Evolutionary conservation across 2,113 vertebrate species (phyloP), one percentile per base, ranked within the genome.

Genomic region (Sporophila hypoxantha): DNA sequence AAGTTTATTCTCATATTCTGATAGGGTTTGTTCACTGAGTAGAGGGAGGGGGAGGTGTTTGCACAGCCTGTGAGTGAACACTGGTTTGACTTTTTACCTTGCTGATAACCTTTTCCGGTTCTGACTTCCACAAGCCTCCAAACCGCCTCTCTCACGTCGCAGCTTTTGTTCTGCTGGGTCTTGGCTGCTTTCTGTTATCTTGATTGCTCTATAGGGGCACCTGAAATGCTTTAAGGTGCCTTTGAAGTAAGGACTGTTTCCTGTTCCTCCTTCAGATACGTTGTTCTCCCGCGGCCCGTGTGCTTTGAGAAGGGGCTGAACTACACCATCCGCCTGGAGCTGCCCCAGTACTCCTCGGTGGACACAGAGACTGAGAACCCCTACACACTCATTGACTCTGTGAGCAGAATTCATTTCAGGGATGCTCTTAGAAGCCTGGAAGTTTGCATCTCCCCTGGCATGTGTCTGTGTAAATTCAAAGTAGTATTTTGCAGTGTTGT

Each of bases 381-480:
- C 0, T 99, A 99, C 94, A 99, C 97, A 0, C 97, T 99, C 29
- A 98, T 99, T 20, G 99, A 99, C 91, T 99, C 99, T 18, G 99
- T 99, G 93, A 97, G 98, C 96, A 87, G n/a, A 55, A 74, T 68
- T 37, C 61, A 22, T 15, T 59, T 85, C 11, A 10, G 15, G 23
- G 34, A 3, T 85, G 41, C 27, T 68, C 50, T 87, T 92, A n/a
- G 66, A 85, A 85, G 12, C 22, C 70, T 62, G 27, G 41, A 85
- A 78, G 27, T 50, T 29, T 64, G 14, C 17, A 15, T 73, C 5
- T 83, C 5, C 16, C 53, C 62, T 85, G 39, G 30, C 34, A 15
- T 17, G 19, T 5, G 3, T 68, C 55, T 65, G 2, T 34, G 26
- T 82, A 44, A 88, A 75, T 67, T 41, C 26, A 12, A 16, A 88